Conservation (phyloP, 2,888 invertebrate genomes). For the Diogma glabrata region DNA sequence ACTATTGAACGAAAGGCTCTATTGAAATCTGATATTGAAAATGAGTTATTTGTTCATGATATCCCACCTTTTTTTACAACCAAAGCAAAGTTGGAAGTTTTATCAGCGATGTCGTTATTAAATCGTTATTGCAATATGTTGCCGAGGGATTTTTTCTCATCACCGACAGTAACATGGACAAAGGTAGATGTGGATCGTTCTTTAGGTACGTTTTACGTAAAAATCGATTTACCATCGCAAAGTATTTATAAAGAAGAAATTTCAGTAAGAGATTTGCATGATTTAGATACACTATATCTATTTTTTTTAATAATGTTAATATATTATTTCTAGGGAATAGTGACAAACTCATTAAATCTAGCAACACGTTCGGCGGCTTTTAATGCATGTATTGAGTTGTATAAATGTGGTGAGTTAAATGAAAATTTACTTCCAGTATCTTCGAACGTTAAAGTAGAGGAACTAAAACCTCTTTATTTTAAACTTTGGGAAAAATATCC, state of each 20-base stretch:
- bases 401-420: slow-evolving; percentile 59
- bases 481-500: slow-evolving; percentile 43
- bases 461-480: slow-evolving; percentile 42
- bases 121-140: slow-evolving; percentile 71
- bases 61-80: slow-evolving; percentile 25
- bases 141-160: slow-evolving; percentile 68
- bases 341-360: slow-evolving; percentile 40
- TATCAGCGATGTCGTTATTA: slow-evolving; percentile 38
- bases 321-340: slow-evolving; percentile 42
- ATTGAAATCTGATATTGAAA: slow-evolving; percentile 39
- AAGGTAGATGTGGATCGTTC: too few species aligned
- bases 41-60: slow-evolving; percentile 42
- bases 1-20: slow-evolving; percentile 44
- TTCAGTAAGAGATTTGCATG: slow-evolving; percentile 44
- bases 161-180: slow-evolving; percentile 37
- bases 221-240: slow-evolving; percentile 60
- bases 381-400: slow-evolving; percentile 58
- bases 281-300: too few species aligned
- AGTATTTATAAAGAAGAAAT: slow-evolving; percentile 62
- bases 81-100: slow-evolving; percentile 26
- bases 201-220: too few species aligned
- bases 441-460: slow-evolving; percentile 24
- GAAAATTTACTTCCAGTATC: slow-evolving; percentile 54
- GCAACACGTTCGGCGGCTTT: slow-evolving; percentile 80
- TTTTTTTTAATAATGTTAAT: too few species aligned